These are phyloP conservation scores for Pheosia tremula DNA, from an alignment of 2,888 invertebrate genomes.

Conservation along the genomic window DNA sequence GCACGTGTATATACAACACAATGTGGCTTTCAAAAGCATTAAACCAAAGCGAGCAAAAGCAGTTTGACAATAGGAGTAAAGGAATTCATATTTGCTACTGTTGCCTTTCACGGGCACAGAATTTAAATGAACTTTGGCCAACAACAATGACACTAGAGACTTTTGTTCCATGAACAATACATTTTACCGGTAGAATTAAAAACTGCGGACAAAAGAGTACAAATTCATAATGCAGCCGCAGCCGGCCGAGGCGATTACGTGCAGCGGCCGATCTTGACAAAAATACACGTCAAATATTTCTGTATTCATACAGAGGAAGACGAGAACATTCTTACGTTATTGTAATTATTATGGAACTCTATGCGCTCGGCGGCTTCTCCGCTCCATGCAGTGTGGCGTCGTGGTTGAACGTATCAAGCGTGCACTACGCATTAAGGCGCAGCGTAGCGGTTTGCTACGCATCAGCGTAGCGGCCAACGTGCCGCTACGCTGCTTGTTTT, in stretches of 20 bases:
- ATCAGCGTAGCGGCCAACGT: not conserved
- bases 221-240: conserved; percentile 79
- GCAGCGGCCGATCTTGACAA: conserved; percentile 16
- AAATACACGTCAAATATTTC: not conserved
- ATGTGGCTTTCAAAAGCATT: conserved; percentile 70
- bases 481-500: not conserved
- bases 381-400: too few species aligned
- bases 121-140: conserved; percentile 84
- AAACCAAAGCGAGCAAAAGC: conserved; percentile 71
- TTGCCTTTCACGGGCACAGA: conserved; percentile 79
- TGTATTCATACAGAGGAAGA: not conserved
- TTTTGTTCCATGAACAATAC: conserved; percentile 82
- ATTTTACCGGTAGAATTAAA: conserved; percentile 83
- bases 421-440: not conserved
- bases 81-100: conserved; percentile 83
- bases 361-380: too few species aligned
- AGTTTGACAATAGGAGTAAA: conserved; percentile 79
- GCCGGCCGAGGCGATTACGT: conserved; percentile 59
- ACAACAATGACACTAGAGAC: conserved; percentile 81
- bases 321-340: not conserved
- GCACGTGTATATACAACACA: conserved; percentile 53
- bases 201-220: conserved; percentile 80
- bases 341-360: too few species aligned
- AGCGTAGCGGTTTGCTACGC: not conserved
- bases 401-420: not conserved